Base-by-base conservation (phyloP, 2,888 invertebrate genomes). In the Archips xylosteana region DNA sequence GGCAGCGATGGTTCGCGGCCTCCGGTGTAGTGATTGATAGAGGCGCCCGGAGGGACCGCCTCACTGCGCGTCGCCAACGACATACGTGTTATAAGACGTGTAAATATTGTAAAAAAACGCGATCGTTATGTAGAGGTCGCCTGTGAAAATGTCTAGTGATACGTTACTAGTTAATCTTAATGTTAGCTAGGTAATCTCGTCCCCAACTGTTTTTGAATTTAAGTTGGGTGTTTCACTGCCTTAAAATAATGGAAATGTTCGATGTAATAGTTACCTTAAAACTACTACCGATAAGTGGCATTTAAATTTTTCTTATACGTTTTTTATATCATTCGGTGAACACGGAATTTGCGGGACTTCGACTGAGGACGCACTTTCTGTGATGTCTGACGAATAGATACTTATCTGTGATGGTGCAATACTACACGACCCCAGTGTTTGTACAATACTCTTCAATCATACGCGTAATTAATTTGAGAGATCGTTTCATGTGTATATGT, bases 181-280 rank as follows among this genome's bases (percentile, higher is more conserved):
- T 89, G 87, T 94, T 94, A 94, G 94, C 94, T 94, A 94, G 94
- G 92, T 93, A 94, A 94, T 92, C 89, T 93, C 89, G 91, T 92
- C 91, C 94, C 94, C 94, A 92, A 94, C 94, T 90, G 89, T 91
- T 92, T 92, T 94, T 89, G 87, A 90, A 87, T 93, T 94, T 94
- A 88, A 88, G 94, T 94, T 94, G 94, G 94, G 92, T 91, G 92
- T 94, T 91, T 94, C 94, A 94, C 94, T 94, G 94, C 94, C 94
- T 94, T 94, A 94, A 92, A 92, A 83, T 92, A 87, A 89, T 85
- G 86, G 86, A 77, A 87, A 84, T 83, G 85, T 88, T 91, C 83
- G 89, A 84, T 86, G 88, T 93, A 92, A 92, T 92, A 89, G 89
- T 91, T 90, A 91, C 83, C 85, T 89, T 87, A 91, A 69, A 74